Conservation (phyloP, 2,113 vertebrate genomes). For the Silurus glanis region DNA sequence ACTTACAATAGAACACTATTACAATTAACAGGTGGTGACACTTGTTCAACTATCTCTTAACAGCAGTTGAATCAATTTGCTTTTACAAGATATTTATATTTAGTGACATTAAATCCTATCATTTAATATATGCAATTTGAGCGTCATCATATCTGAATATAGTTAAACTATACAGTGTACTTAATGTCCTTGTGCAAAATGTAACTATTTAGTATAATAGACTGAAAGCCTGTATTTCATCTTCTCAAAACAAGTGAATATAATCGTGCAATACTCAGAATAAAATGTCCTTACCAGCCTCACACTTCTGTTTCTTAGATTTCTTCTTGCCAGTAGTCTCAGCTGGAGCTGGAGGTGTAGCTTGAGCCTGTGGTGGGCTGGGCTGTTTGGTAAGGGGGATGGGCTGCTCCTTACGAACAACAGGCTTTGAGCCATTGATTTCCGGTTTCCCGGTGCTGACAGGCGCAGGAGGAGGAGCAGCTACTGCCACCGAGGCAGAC, state of each 20-base stretch:
- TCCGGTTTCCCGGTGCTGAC: conserved; percentile 68
- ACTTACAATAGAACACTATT: neutral
- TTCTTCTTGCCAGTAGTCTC: conserved; percentile 79
- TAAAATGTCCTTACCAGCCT: conserved; percentile 63
- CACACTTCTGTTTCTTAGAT: conserved; percentile 89
- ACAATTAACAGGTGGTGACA: neutral
- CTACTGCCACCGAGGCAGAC: neutral
- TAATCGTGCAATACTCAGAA: neutral
- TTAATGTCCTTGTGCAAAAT: no score
- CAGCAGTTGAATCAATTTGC: neutral
- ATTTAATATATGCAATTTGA: neutral
- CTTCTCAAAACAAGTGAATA: neutral
- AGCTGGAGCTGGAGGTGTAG: conserved; percentile 66
- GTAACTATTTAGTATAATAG: neutral
- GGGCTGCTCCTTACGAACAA: conserved; percentile 77
- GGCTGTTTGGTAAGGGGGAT: conserved; percentile 81
- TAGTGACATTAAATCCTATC: neutral
- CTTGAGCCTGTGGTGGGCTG: conserved; percentile 71
- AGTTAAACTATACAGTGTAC: no score
- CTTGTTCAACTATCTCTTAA: neutral
- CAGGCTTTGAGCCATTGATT: conserved; percentile 79
- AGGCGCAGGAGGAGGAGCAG: conserved; percentile 57
- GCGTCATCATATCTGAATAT: no score
- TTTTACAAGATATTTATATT: neutral
- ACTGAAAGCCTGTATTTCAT: neutral